phyloP scores from a whole-genome alignment of 2,797 vertebrate species.

The Manis crassicaudata region DNA sequence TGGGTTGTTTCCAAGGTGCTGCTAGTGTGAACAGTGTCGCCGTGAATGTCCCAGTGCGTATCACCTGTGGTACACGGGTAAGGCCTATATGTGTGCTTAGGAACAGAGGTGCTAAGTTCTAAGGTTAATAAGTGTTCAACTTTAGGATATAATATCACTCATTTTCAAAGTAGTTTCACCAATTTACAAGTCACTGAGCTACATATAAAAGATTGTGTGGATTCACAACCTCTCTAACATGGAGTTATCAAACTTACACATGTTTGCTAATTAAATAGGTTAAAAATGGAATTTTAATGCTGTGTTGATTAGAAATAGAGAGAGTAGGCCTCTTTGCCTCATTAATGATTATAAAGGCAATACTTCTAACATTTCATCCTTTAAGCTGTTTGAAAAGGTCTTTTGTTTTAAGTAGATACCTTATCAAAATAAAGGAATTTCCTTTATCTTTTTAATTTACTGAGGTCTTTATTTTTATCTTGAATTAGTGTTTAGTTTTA shows the following conservation, averaged over 20 bases:
- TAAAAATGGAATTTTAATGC: background rate
- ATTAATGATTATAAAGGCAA: background rate
- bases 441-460: background rate
- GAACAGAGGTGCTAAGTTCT: background rate
- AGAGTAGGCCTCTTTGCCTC: background rate
- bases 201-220: background rate
- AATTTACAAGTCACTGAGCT: background rate
- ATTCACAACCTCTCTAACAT: background rate
- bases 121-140: background rate
- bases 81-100: background rate
- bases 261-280: background rate
- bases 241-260: background rate
- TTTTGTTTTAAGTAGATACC: background rate
- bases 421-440: background rate
- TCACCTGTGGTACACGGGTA: background rate
- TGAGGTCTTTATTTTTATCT: background rate
- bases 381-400: background rate
- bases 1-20: background rate
- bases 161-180: background rate
- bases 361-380: background rate
- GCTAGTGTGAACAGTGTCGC: background rate
- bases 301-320: background rate
- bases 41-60: background rate
- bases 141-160: background rate
- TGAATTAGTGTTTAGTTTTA: background rate